These are phyloP conservation scores for Apostichopus japonicus DNA, from an alignment of 35 echinoderm and acorn worm species.

Conservation along the genomic window DNA sequence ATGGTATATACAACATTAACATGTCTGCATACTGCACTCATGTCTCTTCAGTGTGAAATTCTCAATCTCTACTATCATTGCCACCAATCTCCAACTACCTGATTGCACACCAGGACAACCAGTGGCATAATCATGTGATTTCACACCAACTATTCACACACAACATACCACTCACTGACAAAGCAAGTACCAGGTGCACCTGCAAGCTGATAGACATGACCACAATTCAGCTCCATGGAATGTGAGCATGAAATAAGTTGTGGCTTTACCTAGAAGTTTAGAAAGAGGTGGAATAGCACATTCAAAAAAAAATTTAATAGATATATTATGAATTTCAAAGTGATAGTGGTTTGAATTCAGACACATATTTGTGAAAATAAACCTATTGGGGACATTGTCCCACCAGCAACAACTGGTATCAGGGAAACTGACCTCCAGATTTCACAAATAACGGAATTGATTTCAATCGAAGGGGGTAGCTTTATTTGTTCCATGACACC, in stretches of 20 bases:
- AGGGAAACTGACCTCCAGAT: background rate
- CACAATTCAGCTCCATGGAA: background rate
- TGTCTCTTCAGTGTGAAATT: too few species aligned
- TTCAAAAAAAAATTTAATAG: background rate
- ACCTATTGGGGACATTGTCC: background rate
- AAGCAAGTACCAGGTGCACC: background rate
- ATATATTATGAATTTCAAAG: background rate
- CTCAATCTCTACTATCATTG: too few species aligned
- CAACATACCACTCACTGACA: conserved; percentile 7
- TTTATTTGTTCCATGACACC: background rate
- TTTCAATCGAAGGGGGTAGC: background rate
- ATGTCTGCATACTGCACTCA: too few species aligned
- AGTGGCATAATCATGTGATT: background rate
- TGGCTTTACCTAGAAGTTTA: conserved; percentile 20
- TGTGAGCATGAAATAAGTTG: conserved; percentile 48
- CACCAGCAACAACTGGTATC: background rate
- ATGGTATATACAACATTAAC: too few species aligned
- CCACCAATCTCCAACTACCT: too few species aligned
- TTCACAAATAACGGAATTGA: background rate
- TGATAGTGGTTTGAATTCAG: background rate
- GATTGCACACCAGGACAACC: background rate
- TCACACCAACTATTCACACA: background rate
- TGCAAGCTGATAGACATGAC: background rate
- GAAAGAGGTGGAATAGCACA: background rate
- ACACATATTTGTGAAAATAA: background rate